phyloP scores from a whole-genome alignment of 2,888 invertebrate genomes.

The Tricholauxania praeusta region DNA sequence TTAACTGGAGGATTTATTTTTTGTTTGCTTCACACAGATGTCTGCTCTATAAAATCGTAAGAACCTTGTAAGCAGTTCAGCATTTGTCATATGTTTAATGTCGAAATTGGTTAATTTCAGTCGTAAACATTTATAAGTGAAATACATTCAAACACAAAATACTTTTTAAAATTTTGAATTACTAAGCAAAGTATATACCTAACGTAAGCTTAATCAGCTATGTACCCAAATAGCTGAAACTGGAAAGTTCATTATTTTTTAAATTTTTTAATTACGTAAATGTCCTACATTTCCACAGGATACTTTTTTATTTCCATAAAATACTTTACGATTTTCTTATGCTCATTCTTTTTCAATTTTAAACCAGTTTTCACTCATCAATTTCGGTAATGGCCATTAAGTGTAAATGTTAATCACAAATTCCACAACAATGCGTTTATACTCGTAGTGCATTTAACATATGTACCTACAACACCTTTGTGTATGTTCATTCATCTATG shows the following conservation, averaged over 20 bases:
- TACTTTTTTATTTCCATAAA: no score
- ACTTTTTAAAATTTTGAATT: no score
- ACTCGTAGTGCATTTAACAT: background rate
- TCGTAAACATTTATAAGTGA: background rate
- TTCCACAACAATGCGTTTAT: conserved; percentile 11
- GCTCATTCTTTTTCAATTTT: no score
- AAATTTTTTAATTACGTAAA: no score
- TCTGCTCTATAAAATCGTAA: no score
- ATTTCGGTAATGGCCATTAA: background rate
- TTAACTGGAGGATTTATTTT: no score
- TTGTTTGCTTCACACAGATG: no score
- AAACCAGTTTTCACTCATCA: background rate
- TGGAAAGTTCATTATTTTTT: no score
- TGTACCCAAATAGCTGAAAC: background rate
- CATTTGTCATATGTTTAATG: background rate
- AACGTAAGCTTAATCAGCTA: background rate
- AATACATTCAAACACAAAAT: background rate
- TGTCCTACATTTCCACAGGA: no score
- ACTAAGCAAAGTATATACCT: background rate
- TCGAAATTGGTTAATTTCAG: no score
- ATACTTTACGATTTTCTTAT: no score
- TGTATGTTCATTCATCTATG: background rate
- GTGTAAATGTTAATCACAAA: background rate
- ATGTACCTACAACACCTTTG: background rate
- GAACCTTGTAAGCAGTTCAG: background rate